These are phyloP conservation scores for Formica selysi DNA, from an alignment of 1,140 invertebrate genomes.

Conservation along the genomic window DNA sequence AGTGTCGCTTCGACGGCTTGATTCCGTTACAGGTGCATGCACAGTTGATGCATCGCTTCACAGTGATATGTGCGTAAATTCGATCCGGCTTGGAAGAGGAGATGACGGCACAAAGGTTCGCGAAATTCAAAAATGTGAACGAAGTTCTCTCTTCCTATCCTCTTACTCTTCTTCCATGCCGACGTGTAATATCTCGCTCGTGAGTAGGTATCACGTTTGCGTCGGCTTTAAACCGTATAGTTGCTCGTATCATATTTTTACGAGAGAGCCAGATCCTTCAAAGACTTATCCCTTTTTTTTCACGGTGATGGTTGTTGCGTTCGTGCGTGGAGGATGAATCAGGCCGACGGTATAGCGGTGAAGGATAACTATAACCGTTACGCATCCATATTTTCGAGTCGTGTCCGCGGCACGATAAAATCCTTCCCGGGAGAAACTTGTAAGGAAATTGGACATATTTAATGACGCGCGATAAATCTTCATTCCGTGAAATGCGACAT, in stretches of 20 bases:
- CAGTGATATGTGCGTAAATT: conserved; percentile 50
- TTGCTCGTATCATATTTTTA: conserved; percentile 12
- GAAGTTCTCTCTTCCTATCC: background rate
- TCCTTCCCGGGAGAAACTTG: background rate
- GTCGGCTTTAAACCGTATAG: conserved; percentile 46
- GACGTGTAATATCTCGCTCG: conserved; percentile 35
- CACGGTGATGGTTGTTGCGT: background rate
- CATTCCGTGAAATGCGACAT: conserved; percentile 29
- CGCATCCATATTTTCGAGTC: background rate
- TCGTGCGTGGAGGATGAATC: background rate
- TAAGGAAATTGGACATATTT: background rate
- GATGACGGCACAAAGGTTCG: conserved; percentile 22
- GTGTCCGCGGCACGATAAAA: background rate
- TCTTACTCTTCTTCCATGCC: background rate
- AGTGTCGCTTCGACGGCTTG: background rate
- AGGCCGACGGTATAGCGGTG: too few relatives aligned
- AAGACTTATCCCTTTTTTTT: background rate
- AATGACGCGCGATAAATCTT: conserved; percentile 41
- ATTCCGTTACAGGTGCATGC: background rate
- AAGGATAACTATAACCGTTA: background rate
- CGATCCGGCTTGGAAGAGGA: conserved; percentile 7
- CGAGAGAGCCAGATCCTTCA: background rate
- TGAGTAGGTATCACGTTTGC: conserved; percentile 22
- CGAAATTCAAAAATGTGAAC: conserved; percentile 46
- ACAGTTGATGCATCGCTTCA: background rate